Base-by-base conservation (phyloP, 30 jellyfish, hydroid and myxozoan genomes). In the Aurelia sp. region DNA sequence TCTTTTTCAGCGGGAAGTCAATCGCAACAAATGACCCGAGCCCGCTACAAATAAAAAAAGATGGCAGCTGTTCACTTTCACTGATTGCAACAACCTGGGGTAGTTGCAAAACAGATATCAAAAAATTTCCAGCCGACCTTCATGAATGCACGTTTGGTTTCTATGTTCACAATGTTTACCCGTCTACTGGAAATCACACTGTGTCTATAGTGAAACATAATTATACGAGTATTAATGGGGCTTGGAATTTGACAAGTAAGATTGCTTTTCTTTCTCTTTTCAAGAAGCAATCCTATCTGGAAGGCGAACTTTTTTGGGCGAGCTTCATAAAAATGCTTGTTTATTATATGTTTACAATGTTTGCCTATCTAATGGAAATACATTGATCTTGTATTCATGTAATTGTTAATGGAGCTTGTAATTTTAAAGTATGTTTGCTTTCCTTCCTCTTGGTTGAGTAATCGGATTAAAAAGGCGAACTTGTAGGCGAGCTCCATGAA, bases 41-140 rank as follows among this genome's bases (percentile, higher is more conserved):
- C 48, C 61, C 40, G 63, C 4, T 60, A 11, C 55, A 27, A 76
- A 31, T 76, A 57, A 18, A 22, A 8, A 76, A 59, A 76, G 77
- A 76, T 76, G 87, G 87, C 68, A 12, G 41, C 18, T 76, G 87
- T 33, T 44, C n/a, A 30, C 5, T 35, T 16, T 74, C 87, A 8
- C 22, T 59, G 12, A 21, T 76, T 53, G 76, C 62, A 50, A 31
- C 73, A 3, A 38, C 50, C 21, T 31, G 63, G 38, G 87, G 87
- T 4, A 8, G 0, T 8, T 76, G 87, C 65, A 35, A 58, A 3
- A 27, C 65, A 1, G 77, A 58, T 35, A 76, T 76, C 48, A 60
- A n/a, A 47, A 35, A 58, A 4, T 76, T 53, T 41, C 87, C 87
- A 58, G 27, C 19, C 50, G 87, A 76, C 10, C 66, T 76, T 44